These are phyloP conservation scores for Artibeus jamaicensis DNA, from an alignment of 2,797 vertebrate species.

Conservation along the genomic window DNA sequence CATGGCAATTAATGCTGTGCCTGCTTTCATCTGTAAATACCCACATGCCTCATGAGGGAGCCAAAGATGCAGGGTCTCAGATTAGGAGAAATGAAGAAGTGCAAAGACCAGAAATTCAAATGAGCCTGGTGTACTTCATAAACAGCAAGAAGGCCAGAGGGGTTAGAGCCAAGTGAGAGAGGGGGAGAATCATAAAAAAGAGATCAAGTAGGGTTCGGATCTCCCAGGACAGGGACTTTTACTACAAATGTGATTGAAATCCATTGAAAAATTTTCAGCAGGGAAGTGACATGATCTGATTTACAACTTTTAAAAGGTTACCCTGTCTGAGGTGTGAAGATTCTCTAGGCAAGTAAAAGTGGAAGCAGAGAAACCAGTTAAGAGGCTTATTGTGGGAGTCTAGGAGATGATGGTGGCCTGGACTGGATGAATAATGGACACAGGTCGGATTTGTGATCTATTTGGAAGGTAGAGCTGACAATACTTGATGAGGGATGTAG, in stretches of 20 bases:
- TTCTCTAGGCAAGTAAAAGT: neutral
- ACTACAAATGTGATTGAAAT: neutral
- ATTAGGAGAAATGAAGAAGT: neutral
- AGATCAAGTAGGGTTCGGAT: neutral
- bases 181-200: neutral
- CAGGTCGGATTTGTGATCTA: neutral
- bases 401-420: neutral
- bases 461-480: neutral
- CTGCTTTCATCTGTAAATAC: neutral
- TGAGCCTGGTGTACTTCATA: neutral
- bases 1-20: neutral
- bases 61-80: neutral
- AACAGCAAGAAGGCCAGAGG: neutral
- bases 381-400: neutral
- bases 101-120: neutral
- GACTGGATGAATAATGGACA: neutral
- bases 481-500: neutral
- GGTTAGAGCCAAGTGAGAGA: neutral
- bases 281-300: neutral
- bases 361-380: neutral
- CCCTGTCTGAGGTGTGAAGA: neutral
- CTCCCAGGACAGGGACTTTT: neutral
- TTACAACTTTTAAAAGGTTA: slow-evolving; percentile 9
- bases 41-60: neutral
- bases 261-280: neutral